These are phyloP conservation scores for Acrocera orbiculus DNA, from an alignment of 2,888 invertebrate genomes.

Conservation along the genomic window DNA sequence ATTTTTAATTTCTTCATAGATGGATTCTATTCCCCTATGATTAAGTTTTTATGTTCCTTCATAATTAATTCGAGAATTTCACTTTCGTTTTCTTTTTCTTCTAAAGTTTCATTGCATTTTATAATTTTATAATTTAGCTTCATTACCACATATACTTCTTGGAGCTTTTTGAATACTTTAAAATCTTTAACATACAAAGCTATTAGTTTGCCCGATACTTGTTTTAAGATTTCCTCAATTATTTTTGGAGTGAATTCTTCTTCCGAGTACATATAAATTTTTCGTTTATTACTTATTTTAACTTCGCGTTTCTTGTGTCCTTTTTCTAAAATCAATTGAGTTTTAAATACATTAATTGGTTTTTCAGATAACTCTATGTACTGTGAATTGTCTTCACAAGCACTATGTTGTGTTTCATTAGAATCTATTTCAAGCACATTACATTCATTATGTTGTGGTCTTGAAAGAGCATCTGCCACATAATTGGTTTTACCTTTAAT, in stretches of 20 bases:
- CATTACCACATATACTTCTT: not conserved
- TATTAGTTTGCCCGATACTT: not conserved
- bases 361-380: conserved; percentile 1
- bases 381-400: not conserved
- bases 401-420: conserved; percentile 1
- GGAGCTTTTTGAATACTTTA: not conserved
- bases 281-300: not conserved
- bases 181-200: not conserved
- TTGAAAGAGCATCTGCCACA: conserved; percentile 11
- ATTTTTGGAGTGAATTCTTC: not conserved
- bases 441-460: conserved; percentile 3
- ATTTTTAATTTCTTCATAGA: not conserved
- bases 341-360: conserved; percentile 1
- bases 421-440: not conserved
- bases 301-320: not conserved
- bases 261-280: not conserved
- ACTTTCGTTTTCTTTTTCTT: not conserved
- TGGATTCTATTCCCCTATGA: not conserved
- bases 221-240: not conserved
- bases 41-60: not conserved
- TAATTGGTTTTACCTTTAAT: conserved; percentile 12
- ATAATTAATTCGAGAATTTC: not conserved
- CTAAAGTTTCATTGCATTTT: not conserved
- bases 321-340: not conserved
- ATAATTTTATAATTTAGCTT: not conserved